Base-by-base conservation (phyloP, 2,797 vertebrate genomes). In the Ibycter americanus region DNA sequence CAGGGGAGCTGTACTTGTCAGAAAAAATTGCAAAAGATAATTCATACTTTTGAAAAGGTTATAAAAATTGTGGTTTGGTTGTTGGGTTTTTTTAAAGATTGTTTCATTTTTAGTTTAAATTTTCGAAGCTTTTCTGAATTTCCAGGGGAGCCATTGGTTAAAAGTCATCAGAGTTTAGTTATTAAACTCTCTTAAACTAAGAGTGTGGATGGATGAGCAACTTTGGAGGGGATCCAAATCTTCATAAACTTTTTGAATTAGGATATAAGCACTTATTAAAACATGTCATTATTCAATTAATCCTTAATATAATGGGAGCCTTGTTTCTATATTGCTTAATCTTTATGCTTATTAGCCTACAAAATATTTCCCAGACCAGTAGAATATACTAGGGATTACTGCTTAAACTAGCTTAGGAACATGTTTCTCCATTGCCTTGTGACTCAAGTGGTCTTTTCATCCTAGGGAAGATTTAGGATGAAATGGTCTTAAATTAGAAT, bases 201-300 rank as follows among this genome's bases (percentile, higher is more conserved):
- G 52, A 68, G 51, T 8, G 32, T 47, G 44, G 44, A 38, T 44
- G 40, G 73, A 91, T 87, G 74, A 95, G 36, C 77, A 95, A 56
- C 18, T 87, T 61, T 96, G 97, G 97, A 97, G 49, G 31, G 14
- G 11, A 68, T 89, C 94, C 96, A 95, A 68, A 82, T 67, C 62
- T 92, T 96, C 10, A 12, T 84, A 85, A 92, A 95, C 65, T 94
- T 96, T 90, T 46, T 72, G 27, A 84, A 83, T 76, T 94, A 62
- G 32, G 54, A 86, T 93, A 63, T 54, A 94, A 91, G 44, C 70
- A 79, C 31, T 20, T 85, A 71, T 82, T 83, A 94, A 79, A 94
- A 46, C 38, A 59, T 42, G 59, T 76, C 3, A 52, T 71, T 86
- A 86, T 81, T 87, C 56, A 90, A 61, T 94, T 94, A 96, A 82